Evolutionary conservation across 2,113 vertebrate genomes (phyloP).

Genomic region (Pao palembangensis): DNA sequence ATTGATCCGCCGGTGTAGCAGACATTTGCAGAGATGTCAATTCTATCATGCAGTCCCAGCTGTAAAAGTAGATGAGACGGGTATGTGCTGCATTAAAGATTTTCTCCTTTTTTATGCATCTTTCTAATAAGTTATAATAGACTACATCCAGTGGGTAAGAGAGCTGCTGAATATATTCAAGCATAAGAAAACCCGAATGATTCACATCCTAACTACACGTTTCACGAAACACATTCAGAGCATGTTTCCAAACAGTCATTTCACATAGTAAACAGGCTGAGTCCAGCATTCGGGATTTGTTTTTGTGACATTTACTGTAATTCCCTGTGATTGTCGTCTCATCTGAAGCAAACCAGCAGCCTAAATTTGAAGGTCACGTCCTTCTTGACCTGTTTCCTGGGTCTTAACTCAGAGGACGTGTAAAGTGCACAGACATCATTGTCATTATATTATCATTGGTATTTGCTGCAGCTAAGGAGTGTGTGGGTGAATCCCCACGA

Average conservation of each 20-base stretch:
- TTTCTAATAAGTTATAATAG: conserved; percentile 40
- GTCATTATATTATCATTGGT: no score
- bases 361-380: neutral
- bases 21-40: no score
- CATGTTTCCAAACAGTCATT: conserved; percentile 10
- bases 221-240: conserved; percentile 39
- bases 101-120: neutral
- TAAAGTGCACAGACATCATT: no score
- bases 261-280: no score
- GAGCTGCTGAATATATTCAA: conserved; percentile 23
- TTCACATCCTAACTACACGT: no score
- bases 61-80: neutral
- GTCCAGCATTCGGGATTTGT: no score
- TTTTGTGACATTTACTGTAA: neutral
- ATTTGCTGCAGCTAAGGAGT: no score
- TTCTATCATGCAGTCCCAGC: no score
- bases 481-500: no score
- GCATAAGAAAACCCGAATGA: conserved; percentile 50
- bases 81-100: neutral
- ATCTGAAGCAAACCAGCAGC: neutral
- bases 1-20: no score
- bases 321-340: neutral
- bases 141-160: neutral
- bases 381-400: neutral
- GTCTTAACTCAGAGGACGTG: no score